Evolutionary conservation across 1,140 invertebrate species (phyloP).

Genomic region (Panulirus ornatus): DNA sequence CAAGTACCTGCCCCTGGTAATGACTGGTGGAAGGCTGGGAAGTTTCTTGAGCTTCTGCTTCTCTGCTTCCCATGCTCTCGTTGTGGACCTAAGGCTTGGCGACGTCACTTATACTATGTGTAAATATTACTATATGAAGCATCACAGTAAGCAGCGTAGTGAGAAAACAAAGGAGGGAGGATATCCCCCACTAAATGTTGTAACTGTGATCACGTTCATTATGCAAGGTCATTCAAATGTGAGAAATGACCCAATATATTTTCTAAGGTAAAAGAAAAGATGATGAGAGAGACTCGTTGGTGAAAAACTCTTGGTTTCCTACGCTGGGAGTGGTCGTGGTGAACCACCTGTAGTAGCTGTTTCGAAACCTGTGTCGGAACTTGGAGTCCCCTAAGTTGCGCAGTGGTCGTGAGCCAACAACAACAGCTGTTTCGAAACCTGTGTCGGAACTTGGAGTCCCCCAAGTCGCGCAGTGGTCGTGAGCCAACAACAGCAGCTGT

Average conservation of each 20-base stretch:
- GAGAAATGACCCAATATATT: background rate
- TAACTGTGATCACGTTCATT: slow-evolving; percentile 11
- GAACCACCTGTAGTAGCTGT: background rate
- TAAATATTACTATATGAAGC: background rate
- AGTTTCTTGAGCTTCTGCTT: background rate
- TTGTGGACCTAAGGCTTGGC: slow-evolving; percentile 3
- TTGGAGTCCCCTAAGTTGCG: no score
- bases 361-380: background rate
- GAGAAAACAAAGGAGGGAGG: background rate
- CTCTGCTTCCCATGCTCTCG: background rate
- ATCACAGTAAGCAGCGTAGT: background rate
- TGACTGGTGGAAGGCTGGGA: slow-evolving; percentile 1
- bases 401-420: no score
- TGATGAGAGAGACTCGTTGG: background rate
- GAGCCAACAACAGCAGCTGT: no score
- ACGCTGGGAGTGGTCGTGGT: background rate
- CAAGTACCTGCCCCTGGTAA: background rate
- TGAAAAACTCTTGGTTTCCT: slow-evolving; percentile 8
- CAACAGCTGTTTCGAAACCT: background rate
- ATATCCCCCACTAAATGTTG: background rate
- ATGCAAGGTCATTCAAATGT: background rate
- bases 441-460: no score
- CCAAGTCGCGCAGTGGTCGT: no score
- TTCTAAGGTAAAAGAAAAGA: background rate
- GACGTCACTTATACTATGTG: background rate